Conservation (phyloP, 2,888 invertebrate species). For the Eustalomyia histrio region DNA sequence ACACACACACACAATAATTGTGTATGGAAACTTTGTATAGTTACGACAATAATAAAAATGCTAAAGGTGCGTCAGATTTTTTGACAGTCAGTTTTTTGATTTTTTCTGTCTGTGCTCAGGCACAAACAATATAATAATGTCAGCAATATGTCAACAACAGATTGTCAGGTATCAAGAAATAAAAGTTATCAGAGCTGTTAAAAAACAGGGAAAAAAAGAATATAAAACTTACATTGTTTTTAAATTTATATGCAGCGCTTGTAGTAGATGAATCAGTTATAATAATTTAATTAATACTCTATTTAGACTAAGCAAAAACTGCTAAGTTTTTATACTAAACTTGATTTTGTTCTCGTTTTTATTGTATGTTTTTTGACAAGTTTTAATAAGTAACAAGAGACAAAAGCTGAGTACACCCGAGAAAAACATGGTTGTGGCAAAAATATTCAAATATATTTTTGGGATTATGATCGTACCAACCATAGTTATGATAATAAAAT, state of each 20-base stretch:
- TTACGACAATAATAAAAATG: constrained; percentile 6
- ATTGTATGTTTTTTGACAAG: too few species aligned
- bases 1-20: neutral
- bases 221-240: constrained; percentile 18
- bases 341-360: too few species aligned
- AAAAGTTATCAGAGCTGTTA: neutral
- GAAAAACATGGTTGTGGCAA: too few species aligned
- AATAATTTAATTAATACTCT: too few species aligned
- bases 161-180: constrained; percentile 52
- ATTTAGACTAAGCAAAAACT: too few species aligned
- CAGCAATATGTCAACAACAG: constrained; percentile 57
- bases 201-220: neutral
- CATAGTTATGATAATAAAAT: too few species aligned
- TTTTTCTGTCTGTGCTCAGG: constrained; percentile 9
- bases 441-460: too few species aligned
- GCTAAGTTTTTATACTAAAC: too few species aligned
- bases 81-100: constrained; percentile 8
- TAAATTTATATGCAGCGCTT: neutral
- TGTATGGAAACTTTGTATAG: neutral
- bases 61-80: constrained; percentile 22
- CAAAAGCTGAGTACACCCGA: too few species aligned
- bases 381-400: too few species aligned
- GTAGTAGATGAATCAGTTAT: neutral
- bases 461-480: too few species aligned
- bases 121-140: constrained; percentile 59